A percentile compares a stretch with the other conserved stretches of the same genome.
These are phyloP conservation scores for Microhierax caerulescens DNA, from an alignment of 2,797 vertebrate genomes.

Conservation along the genomic window DNA sequence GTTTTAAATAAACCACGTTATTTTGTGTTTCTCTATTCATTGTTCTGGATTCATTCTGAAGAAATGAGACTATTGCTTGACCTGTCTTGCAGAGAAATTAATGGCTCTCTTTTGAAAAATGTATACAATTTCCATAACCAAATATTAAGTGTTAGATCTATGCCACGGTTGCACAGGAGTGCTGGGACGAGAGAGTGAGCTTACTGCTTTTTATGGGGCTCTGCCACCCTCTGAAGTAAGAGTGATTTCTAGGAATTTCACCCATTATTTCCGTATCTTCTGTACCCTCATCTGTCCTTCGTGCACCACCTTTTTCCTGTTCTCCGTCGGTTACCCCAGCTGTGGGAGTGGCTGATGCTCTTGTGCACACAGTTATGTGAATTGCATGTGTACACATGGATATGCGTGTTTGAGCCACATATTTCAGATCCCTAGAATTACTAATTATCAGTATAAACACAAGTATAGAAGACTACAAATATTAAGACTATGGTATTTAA, in stretches of 20 bases:
- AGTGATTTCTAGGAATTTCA: not conserved
- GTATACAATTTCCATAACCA: not conserved
- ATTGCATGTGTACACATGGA: too few species aligned
- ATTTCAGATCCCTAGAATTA: not conserved
- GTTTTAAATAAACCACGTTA: not conserved
- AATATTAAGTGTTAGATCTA: not conserved
- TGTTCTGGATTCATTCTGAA: not conserved
- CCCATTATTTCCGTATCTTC: not conserved
- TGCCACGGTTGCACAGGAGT: not conserved
- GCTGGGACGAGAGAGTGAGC: not conserved
- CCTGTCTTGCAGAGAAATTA: not conserved
- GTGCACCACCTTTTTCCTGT: not conserved
- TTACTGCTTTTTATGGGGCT: not conserved
- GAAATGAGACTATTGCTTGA: not conserved
- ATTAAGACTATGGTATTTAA: not conserved
- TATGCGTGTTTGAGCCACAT: rapidly evolving
- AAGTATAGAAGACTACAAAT: not conserved
- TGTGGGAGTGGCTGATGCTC: not conserved
- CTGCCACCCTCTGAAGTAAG: not conserved
- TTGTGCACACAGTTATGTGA: too few species aligned
- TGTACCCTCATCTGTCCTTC: not conserved
- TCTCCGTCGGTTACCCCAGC: rapidly evolving
- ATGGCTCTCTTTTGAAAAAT: not conserved
- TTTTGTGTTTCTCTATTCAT: not conserved
- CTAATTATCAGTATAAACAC: not conserved